Percentiles rank a stretch among this genome's conserved stretches.
phyloP scores from a whole-genome alignment of 2,113 vertebrate genomes.

The Oryzias celebensis region DNA sequence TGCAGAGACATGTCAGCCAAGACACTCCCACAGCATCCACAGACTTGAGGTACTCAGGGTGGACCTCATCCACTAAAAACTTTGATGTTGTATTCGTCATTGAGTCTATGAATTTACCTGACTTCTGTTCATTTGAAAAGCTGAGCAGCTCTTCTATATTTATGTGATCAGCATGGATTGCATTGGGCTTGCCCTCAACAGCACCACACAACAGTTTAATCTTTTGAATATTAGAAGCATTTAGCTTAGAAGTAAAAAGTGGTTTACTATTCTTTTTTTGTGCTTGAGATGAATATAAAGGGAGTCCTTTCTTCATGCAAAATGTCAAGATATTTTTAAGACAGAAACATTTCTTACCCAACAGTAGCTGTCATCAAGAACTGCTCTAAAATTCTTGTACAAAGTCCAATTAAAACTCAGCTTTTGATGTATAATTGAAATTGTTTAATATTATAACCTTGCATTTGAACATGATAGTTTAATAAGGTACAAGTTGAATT shows the following conservation, averaged over 20 bases:
- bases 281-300: no score
- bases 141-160: neutral
- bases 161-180: slow-evolving; percentile 21
- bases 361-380: slow-evolving; percentile 32
- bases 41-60: no score
- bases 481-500: slow-evolving; percentile 25
- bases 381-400: slow-evolving; percentile 34
- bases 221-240: no score
- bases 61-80: no score
- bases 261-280: no score
- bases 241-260: no score
- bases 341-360: slow-evolving; percentile 41
- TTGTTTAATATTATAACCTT: slow-evolving; percentile 47
- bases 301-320: no score
- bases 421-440: slow-evolving; percentile 70
- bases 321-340: slow-evolving; percentile 32
- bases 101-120: no score
- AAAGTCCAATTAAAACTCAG: slow-evolving; percentile 64
- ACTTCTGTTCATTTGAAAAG: no score
- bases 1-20: no score
- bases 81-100: no score
- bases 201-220: slow-evolving; percentile 10
- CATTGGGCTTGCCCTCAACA: slow-evolving; percentile 22
- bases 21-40: no score
- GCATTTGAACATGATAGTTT: slow-evolving; percentile 38